These are phyloP conservation scores for Tricholauxania praeusta DNA, from an alignment of 2,888 invertebrate genomes.

Conservation along the genomic window DNA sequence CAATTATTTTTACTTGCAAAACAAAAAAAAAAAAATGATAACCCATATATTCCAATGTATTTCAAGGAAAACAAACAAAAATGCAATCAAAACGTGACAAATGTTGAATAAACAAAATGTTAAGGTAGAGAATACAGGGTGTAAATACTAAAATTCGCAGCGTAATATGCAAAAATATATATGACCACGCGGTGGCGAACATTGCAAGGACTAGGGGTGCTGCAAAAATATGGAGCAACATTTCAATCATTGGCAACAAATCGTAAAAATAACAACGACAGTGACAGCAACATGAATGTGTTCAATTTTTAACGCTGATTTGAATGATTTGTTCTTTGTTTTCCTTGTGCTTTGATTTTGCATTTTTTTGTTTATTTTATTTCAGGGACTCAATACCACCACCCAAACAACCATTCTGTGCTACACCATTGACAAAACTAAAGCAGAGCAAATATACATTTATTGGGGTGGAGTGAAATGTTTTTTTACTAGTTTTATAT, in stretches of 20 bases:
- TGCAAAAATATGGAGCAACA: too few relatives aligned
- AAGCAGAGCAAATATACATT: background rate
- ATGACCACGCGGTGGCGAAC: background rate
- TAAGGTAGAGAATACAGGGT: background rate
- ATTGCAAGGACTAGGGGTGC: background rate
- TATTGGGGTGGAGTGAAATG: too few relatives aligned
- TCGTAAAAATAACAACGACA: too few relatives aligned
- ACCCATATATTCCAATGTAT: background rate
- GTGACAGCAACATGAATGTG: background rate
- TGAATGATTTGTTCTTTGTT: slow-evolving; percentile 20
- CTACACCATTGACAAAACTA: background rate
- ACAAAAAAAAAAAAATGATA: background rate
- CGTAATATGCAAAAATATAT: too few relatives aligned
- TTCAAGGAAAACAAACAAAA: slow-evolving; percentile 8
- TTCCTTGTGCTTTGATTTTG: background rate
- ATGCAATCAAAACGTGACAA: slow-evolving; percentile 31
- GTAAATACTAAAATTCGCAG: too few relatives aligned
- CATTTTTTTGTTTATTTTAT: too few relatives aligned
- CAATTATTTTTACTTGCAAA: background rate
- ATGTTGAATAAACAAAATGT: slow-evolving; percentile 26
- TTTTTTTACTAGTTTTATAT: too few relatives aligned
- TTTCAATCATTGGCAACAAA: too few relatives aligned
- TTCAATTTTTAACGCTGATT: slow-evolving; percentile 23
- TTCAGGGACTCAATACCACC: too few relatives aligned
- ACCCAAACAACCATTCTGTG: too few relatives aligned